phyloP scores from a whole-genome alignment of 2,888 invertebrate genomes.

The Trissolcus brochymenae region DNA sequence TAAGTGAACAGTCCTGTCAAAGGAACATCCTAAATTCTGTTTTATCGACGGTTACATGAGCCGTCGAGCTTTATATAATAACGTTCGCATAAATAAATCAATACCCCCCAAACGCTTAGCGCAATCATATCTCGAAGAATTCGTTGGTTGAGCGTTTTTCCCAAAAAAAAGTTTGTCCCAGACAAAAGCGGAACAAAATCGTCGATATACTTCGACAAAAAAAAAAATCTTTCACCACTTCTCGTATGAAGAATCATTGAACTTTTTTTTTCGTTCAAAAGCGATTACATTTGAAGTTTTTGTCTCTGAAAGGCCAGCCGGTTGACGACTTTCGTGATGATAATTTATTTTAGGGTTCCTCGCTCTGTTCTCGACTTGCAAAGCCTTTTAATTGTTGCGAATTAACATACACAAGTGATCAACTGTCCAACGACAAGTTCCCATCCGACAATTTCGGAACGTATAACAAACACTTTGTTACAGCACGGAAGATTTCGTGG shows the following conservation, averaged over 20 bases:
- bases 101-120: constrained; percentile 31
- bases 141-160: too few relatives aligned
- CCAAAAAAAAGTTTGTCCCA: too few relatives aligned
- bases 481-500: constrained; percentile 31
- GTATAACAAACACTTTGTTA: constrained; percentile 40
- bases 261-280: too few relatives aligned
- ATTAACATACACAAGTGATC: constrained; percentile 26
- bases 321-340: neutral
- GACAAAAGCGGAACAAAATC: too few relatives aligned
- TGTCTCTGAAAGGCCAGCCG: neutral
- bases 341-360: neutral
- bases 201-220: too few relatives aligned
- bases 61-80: constrained; percentile 18
- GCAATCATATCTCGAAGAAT: constrained; percentile 19
- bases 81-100: constrained; percentile 46
- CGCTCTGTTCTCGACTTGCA: neutral
- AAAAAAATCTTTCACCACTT: too few relatives aligned
- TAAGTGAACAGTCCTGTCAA: too few relatives aligned
- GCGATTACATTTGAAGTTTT: too few relatives aligned
- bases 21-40: constrained; percentile 10
- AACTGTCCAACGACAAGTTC: constrained; percentile 34
- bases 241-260: too few relatives aligned
- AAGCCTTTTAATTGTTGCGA: constrained; percentile 5
- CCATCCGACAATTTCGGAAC: constrained; percentile 32
- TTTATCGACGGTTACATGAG: constrained; percentile 23